A percentile compares a stretch with the other conserved stretches of the same genome.
phyloP scores from a whole-genome alignment of 2,797 vertebrate species.

The Notamacropus eugenii region DNA sequence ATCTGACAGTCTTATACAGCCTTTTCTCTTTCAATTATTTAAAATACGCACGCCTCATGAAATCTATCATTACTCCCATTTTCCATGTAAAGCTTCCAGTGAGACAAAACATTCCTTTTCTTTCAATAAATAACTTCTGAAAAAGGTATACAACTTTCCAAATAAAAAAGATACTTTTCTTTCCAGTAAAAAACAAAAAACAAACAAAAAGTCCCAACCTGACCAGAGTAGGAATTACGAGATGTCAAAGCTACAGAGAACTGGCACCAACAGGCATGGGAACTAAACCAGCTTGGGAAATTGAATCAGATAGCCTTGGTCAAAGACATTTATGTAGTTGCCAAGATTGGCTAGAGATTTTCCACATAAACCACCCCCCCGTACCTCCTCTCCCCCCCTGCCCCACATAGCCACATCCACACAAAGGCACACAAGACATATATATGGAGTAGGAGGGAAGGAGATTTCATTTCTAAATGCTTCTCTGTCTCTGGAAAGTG shows the following conservation, averaged over 20 bases:
- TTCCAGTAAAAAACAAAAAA: background rate
- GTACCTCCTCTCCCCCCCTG: too few species aligned
- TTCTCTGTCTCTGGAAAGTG: background rate
- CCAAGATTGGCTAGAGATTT: slow-evolving; percentile 15
- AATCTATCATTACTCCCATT: slow-evolving; percentile 34
- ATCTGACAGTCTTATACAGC: slow-evolving; percentile 28
- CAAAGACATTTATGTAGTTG: slow-evolving; percentile 29
- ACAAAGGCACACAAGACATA: background rate
- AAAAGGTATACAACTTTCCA: background rate
- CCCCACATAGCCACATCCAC: too few species aligned
- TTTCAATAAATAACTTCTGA: background rate
- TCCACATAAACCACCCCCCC: background rate
- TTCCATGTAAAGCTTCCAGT: slow-evolving; percentile 7
- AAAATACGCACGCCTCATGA: slow-evolving; percentile 16
- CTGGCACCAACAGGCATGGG: background rate
- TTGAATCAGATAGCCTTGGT: background rate
- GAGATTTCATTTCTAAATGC: background rate
- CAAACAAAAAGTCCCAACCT: background rate
- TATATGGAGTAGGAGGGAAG: background rate
- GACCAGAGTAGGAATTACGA: slow-evolving; percentile 25
- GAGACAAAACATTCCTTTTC: background rate
- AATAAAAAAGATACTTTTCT: background rate
- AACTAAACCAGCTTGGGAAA: slow-evolving; percentile 29
- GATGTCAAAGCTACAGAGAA: slow-evolving; percentile 29
- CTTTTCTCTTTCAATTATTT: slow-evolving; percentile 58